Base-by-base conservation (phyloP, 2,888 invertebrate genomes). In the Liposcelis brunnea region DNA sequence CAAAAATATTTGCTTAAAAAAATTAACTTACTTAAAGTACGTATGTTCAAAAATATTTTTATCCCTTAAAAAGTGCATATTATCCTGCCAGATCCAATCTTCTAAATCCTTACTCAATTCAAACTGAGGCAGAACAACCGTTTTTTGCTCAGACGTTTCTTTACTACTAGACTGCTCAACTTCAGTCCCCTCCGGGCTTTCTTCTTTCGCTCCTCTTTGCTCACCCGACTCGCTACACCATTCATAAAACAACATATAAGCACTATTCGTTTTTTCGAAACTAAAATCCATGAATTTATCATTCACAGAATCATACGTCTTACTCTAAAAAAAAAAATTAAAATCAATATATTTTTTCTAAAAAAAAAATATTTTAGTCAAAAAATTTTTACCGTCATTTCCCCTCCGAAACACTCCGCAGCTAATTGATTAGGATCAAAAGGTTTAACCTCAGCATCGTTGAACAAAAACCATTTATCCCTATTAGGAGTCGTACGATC, bases 211-310 rank as follows among this genome's bases (percentile, higher is more conserved):
- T 10, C 49, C 46, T n/a, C 49, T 36, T 14, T 43, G 48, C 52
- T 47, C 46, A 10, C 52, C 56, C 1, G 57, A 61, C 52, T 60
- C 53, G 46, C 71, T 71, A 51, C 80, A 80, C 55, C 87, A 74
- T 62, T 94, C 91, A 65, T 94, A 94, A 63, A 94, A 94, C 54
- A 94, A 61, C 94, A 94, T 94, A 63, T 94, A 94, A 1, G 94
- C 94, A 58, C 90, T 91, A 64, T 94, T 93, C 2, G 93, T 93
- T 70, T 94, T 94, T 65, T 94, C 94, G 61, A 93, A 93, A 55
- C 91, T 91, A 59, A 94, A 90, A 62, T 94, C 94, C 82, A 94
- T 84, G 61, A 91, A 94, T 61, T 93, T 93, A 56, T 94, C 94
- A 7, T 90, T 90, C 18, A 91, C 90, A 0, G 91, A 87, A 61